These are phyloP conservation scores for Varanus komodoensis DNA, from an alignment of 2,113 vertebrate species.

Conservation along the genomic window DNA sequence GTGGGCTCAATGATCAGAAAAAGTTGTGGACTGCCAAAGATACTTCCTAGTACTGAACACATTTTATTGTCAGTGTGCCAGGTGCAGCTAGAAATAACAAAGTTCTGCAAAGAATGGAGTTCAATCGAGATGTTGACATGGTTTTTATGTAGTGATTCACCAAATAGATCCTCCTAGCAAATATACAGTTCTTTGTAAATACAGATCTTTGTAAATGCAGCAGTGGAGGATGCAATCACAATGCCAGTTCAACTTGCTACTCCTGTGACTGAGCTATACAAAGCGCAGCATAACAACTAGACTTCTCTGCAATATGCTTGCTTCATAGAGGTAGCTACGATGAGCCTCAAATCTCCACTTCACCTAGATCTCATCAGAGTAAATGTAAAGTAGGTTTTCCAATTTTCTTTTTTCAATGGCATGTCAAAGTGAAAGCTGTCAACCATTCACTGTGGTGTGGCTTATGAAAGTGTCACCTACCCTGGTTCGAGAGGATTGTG, in stretches of 20 bases:
- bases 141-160: background rate
- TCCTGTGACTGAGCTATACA: background rate
- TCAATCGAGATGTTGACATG: background rate
- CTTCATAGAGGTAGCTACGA: background rate
- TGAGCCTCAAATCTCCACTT: background rate
- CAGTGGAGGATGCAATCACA: background rate
- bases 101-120: background rate
- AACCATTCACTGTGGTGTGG: background rate
- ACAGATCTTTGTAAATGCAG: background rate
- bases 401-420: background rate
- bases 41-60: slow-evolving; percentile 10
- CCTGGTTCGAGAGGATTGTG: background rate
- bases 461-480: background rate
- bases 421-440: background rate
- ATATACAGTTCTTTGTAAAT: no score
- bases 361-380: background rate
- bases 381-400: background rate
- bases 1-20: slow-evolving; percentile 31
- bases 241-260: background rate
- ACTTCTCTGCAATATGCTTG: background rate
- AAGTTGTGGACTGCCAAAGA: slow-evolving; percentile 24
- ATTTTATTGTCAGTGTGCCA: slow-evolving; percentile 14
- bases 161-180: background rate
- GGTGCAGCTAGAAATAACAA: slow-evolving; percentile 22
- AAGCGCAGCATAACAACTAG: background rate